Evolutionary conservation across 30 jellyfish, hydroid and myxozoan genomes (phyloP), one percentile per base, ranked within the genome.

Genomic region (Hydractinia symbiolongicarpus): DNA sequence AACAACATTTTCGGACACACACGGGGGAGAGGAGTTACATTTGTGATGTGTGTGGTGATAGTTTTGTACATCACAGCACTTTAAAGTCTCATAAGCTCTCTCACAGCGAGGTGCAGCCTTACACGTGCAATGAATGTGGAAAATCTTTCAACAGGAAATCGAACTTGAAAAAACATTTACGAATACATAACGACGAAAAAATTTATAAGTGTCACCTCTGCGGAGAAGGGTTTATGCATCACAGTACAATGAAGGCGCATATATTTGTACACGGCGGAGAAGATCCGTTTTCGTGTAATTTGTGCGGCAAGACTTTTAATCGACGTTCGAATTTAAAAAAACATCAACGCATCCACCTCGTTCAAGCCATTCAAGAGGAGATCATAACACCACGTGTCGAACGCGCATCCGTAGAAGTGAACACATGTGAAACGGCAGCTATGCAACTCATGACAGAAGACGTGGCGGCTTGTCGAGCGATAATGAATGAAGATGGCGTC

Each of bases 241-340:
- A 64, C 74, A 64, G 74, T 13, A 64, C 74, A 6, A 64, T 64
- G 74, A 64, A 64, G 40, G 74, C 74, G 19, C 74, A 64, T 64
- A n/a, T 44, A 51, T 64, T 44, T 44, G 74, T n/a, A 7, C 74
- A 64, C 74, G 40, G 40, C 9, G 74, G 40, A 64, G 74, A 64
- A 64, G 40, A 44, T 44, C 74, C 74, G 9, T 64, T 64, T 64
- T n/a, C 19, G 40, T 64, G 74, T 51, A 51, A 7, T 51, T 7
- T 64, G 9, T 64, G 74, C 74, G 40, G 40, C 17, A 64, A 64
- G 74, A n/a, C 74, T 51, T 64, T 64, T 51, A 64, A 64, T 64
- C 74, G 74, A n/a, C 52, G 74, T n/a, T n/a, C 74, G 17, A 64
- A 64, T 64, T 4, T 64, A 13, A 64, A 64, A 51, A 64, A 64